phyloP scores from a whole-genome alignment of 2,113 vertebrate genomes.

The Rhodinocichla rosea region DNA sequence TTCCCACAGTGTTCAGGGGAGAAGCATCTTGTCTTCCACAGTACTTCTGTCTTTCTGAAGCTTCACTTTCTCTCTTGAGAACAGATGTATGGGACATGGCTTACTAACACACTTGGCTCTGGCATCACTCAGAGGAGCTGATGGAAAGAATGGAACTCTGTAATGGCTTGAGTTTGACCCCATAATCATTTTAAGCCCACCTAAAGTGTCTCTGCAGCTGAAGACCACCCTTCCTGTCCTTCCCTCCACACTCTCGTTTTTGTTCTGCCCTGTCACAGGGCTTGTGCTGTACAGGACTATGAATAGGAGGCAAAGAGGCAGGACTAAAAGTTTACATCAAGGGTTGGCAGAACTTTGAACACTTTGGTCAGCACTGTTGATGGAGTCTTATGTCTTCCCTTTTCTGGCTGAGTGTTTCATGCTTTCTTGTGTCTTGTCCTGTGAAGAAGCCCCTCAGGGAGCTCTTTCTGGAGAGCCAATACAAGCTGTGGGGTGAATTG shows the following conservation, averaged over 20 bases:
- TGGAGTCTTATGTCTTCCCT: background rate
- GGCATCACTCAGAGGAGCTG: background rate
- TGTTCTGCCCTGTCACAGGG: background rate
- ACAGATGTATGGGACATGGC: background rate
- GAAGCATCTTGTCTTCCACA: background rate
- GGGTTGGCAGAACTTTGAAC: background rate
- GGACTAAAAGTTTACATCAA: background rate
- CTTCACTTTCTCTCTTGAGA: background rate
- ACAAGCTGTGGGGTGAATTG: background rate
- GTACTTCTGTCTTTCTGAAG: background rate
- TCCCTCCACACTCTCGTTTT: background rate
- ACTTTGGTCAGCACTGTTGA: background rate
- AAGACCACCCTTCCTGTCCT: background rate
- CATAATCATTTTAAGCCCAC: background rate
- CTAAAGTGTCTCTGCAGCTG: background rate
- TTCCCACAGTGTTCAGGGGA: background rate
- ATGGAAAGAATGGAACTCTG: background rate
- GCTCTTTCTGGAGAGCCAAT: background rate
- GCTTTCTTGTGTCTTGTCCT: background rate
- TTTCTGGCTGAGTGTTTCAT: background rate
- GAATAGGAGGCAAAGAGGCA: background rate
- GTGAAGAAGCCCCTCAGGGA: background rate
- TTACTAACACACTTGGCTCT: background rate
- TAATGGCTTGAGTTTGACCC: background rate
- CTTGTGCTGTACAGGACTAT: background rate